phyloP scores from a whole-genome alignment of 2,797 vertebrate species.

The Propithecus deckenii region DNA sequence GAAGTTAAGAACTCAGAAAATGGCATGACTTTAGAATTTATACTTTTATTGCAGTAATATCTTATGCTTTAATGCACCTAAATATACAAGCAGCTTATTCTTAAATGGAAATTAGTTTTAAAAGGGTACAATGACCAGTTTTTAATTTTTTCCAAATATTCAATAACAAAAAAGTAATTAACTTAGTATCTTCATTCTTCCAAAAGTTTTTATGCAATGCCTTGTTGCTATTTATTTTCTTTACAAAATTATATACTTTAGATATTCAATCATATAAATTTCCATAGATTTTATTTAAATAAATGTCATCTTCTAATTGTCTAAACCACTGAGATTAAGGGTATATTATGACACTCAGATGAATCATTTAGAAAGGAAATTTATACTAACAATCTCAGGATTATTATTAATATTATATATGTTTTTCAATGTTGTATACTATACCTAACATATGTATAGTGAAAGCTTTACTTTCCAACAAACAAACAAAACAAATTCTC shows the following conservation, averaged over 20 bases:
- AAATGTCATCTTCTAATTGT: neutral
- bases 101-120: constrained; percentile 49
- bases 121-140: neutral
- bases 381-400: neutral
- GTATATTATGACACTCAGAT: neutral
- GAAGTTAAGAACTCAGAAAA: constrained; percentile 73
- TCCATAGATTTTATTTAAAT: neutral
- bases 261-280: neutral
- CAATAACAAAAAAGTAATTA: constrained; percentile 42
- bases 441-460: neutral
- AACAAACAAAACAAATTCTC: neutral
- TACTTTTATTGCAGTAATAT: constrained; percentile 63
- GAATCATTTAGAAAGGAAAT: neutral
- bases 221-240: constrained; percentile 42
- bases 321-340: neutral
- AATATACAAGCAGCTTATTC: constrained; percentile 45
- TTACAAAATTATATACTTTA: constrained; percentile 5
- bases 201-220: constrained; percentile 21
- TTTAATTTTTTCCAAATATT: constrained; percentile 22
- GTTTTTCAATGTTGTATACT: neutral
- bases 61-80: constrained; percentile 43
- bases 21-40: constrained; percentile 59
- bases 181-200: constrained; percentile 37
- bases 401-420: neutral
- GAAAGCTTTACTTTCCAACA: neutral